Percentiles rank a stretch among this genome's conserved stretches.
Conservation (phyloP, 2,113 vertebrate genomes). For the Ceyx cyanopectus region DNA sequence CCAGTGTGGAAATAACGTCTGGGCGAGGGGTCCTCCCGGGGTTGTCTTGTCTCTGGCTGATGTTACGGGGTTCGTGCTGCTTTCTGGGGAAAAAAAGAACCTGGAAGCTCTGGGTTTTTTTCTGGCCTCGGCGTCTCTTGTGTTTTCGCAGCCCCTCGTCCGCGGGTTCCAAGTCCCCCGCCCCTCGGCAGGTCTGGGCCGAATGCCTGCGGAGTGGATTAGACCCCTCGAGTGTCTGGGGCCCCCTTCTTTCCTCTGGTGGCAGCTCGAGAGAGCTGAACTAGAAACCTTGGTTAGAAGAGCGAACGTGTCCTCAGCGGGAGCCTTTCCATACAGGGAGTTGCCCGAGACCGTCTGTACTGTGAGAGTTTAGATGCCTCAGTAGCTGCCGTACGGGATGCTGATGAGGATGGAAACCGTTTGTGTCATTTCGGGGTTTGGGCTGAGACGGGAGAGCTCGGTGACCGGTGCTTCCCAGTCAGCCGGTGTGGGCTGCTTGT, state of each 20-base stretch:
- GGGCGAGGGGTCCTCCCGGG: not conserved
- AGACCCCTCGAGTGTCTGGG: not conserved
- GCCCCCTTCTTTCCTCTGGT: not conserved
- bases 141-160: not conserved
- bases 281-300: not conserved
- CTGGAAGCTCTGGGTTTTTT: not conserved
- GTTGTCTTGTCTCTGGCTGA: not conserved
- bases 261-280: not conserved
- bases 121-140: fast-evolving
- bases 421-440: not conserved
- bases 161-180: not conserved
- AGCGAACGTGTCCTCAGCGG: not conserved
- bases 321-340: not conserved
- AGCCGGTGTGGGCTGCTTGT: not conserved
- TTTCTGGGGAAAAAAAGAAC: too few relatives aligned
- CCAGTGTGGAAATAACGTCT: not conserved
- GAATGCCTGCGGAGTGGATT: not conserved
- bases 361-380: not conserved
- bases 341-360: not conserved
- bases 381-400: not conserved
- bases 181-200: not conserved
- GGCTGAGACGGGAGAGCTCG: not conserved
- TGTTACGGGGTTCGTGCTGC: fast-evolving
- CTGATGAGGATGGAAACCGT: not conserved
- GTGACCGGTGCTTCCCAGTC: not conserved